Percentiles rank a stretch among this genome's conserved stretches.
These are phyloP conservation scores for Gobio occitaniae DNA, from an alignment of 2,797 vertebrate genomes.

Conservation along the genomic window DNA sequence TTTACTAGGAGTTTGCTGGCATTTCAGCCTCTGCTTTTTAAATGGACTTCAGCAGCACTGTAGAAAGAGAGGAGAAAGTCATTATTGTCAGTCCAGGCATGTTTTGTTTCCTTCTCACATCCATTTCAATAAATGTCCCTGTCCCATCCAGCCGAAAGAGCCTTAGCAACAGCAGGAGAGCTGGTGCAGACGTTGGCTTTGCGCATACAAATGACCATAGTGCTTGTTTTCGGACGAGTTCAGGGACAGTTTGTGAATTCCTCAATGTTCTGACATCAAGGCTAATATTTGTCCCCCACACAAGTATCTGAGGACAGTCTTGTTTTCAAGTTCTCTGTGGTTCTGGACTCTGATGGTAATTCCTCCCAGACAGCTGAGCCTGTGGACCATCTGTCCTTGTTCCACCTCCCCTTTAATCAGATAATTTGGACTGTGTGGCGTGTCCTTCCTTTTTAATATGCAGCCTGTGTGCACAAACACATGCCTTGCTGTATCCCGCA, in stretches of 20 bases:
- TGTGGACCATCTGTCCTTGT: constrained; percentile 54
- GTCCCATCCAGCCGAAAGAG: constrained; percentile 52
- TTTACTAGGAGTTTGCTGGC: constrained; percentile 55
- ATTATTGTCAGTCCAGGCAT: constrained; percentile 52
- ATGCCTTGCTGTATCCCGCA: constrained; percentile 11
- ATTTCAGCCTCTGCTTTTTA: constrained; percentile 27
- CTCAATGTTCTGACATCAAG: constrained; percentile 37
- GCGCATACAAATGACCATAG: constrained; percentile 60
- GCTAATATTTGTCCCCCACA: constrained; percentile 50
- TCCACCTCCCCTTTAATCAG: constrained; percentile 51
- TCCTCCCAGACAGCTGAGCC: constrained; percentile 51
- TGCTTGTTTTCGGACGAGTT: constrained; percentile 43
- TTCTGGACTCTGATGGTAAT: constrained; percentile 48
- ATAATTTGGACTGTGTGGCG: constrained; percentile 39
- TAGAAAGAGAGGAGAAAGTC: constrained; percentile 49
- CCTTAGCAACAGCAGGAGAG: constrained; percentile 53
- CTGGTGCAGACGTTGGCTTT: constrained; percentile 32
- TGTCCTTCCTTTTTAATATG: constrained; percentile 49
- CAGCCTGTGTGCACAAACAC: constrained; percentile 46
- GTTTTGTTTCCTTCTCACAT: constrained; percentile 60
- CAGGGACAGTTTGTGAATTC: constrained; percentile 32
- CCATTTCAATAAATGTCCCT: constrained; percentile 60
- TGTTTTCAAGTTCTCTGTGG: constrained; percentile 45
- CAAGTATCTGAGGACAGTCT: constrained; percentile 38
- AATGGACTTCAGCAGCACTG: constrained; percentile 37